Conservation (phyloP, 2,113 vertebrate species). For the Ailuropoda melanoleuca region DNA sequence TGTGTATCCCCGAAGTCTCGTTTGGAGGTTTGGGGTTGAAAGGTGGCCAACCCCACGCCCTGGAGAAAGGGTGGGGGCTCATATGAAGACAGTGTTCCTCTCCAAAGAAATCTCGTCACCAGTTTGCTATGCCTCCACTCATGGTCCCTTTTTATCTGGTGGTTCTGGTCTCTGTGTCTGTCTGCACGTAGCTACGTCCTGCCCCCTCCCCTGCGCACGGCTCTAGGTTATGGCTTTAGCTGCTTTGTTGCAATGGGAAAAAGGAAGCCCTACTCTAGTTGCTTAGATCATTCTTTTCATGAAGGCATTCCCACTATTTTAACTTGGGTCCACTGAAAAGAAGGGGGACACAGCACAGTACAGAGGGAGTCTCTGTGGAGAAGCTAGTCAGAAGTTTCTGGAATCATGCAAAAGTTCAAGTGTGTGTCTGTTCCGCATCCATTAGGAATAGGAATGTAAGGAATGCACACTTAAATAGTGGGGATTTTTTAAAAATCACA, state of each 20-base stretch:
- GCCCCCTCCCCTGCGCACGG: rapidly evolving
- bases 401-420: not conserved
- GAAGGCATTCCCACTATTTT: not conserved
- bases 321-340: not conserved
- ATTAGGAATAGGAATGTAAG: not conserved
- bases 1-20: not conserved
- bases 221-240: not conserved
- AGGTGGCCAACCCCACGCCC: not conserved
- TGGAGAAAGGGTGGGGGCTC: too few relatives aligned
- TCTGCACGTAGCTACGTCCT: rapidly evolving
- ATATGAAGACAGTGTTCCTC: not conserved
- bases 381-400: not conserved
- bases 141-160: not conserved
- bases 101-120: too few relatives aligned
- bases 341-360: not conserved
- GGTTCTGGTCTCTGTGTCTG: not conserved
- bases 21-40: not conserved
- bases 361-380: not conserved
- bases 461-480: not conserved
- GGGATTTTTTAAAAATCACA: not conserved
- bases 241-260: not conserved
- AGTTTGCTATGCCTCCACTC: not conserved
- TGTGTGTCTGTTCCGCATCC: not conserved
- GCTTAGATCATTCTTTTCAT: not conserved
- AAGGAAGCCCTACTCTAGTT: not conserved